phyloP scores from a whole-genome alignment of 2,113 vertebrate genomes.

The Brachirus orientalis region DNA sequence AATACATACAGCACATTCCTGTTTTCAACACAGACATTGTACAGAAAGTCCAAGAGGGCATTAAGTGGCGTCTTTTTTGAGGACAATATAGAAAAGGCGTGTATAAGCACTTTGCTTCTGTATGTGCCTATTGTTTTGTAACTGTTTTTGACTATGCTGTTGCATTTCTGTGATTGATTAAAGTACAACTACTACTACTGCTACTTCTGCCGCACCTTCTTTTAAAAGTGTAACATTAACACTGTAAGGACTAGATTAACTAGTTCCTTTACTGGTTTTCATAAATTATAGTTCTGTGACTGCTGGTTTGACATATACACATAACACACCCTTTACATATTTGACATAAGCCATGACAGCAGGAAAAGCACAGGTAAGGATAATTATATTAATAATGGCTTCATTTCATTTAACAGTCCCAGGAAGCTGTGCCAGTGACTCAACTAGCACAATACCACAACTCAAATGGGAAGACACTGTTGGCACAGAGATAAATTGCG shows the following conservation, averaged over 20 bases:
- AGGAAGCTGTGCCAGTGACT: neutral
- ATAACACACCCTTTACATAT: neutral
- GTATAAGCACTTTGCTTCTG: no score
- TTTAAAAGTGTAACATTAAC: neutral
- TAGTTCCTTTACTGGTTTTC: neutral
- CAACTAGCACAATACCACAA: slow-evolving; percentile 7
- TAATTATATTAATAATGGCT: slow-evolving; percentile 14
- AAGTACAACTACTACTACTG: no score
- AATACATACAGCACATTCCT: neutral
- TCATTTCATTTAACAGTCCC: neutral
- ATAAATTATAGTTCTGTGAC: no score
- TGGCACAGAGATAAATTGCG: slow-evolving; percentile 7
- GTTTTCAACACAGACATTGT: neutral
- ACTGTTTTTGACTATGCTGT: no score
- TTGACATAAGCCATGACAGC: neutral
- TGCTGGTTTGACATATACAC: neutral
- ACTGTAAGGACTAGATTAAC: neutral
- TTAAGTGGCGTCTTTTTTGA: no score
- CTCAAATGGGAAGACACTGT: neutral
- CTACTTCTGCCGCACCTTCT: neutral
- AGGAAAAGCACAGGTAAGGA: neutral
- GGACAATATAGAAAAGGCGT: no score
- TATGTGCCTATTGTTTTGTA: no score
- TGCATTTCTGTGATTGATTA: no score
- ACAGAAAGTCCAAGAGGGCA: no score